phyloP scores from a whole-genome alignment of 2,888 invertebrate species.

The Philereme vetulata region DNA sequence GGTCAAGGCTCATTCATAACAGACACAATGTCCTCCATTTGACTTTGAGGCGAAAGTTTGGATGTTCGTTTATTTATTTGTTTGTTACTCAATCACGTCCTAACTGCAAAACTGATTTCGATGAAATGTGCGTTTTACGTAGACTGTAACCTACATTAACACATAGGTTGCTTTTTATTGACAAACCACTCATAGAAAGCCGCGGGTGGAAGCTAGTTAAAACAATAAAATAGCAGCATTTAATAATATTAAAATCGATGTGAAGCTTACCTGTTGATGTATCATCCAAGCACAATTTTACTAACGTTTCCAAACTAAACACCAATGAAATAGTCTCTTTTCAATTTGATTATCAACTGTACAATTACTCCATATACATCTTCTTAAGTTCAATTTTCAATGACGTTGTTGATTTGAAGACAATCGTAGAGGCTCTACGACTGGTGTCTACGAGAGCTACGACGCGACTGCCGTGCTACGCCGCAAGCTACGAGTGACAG shows the following conservation, averaged over 20 bases:
- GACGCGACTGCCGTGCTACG: constrained; percentile 74
- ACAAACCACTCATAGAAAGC: too few relatives aligned
- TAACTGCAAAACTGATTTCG: too few relatives aligned
- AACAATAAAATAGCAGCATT: too few relatives aligned
- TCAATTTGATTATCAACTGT: constrained; percentile 3
- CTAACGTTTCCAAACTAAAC: constrained; percentile 16
- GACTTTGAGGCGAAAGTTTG: too few relatives aligned
- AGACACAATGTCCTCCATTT: too few relatives aligned
- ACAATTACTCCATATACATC: constrained; percentile 13
- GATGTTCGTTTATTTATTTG: too few relatives aligned
- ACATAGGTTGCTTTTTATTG: too few relatives aligned
- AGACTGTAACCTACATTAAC: too few relatives aligned
- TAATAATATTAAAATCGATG: neutral
- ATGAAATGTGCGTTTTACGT: too few relatives aligned
- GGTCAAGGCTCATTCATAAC: too few relatives aligned
- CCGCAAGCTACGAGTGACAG: constrained; percentile 46
- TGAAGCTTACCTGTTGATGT: constrained; percentile 50
- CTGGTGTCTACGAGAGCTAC: constrained; percentile 57
- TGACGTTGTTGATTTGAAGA: constrained; percentile 22
- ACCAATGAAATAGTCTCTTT: constrained; percentile 10
- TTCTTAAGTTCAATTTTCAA: constrained; percentile 28
- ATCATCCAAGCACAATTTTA: constrained; percentile 48
- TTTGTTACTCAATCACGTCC: too few relatives aligned
- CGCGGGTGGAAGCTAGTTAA: too few relatives aligned
- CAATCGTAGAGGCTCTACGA: constrained; percentile 36